Evolutionary conservation across 2,888 invertebrate species (phyloP).

Genomic region (Drepana falcataria): DNA sequence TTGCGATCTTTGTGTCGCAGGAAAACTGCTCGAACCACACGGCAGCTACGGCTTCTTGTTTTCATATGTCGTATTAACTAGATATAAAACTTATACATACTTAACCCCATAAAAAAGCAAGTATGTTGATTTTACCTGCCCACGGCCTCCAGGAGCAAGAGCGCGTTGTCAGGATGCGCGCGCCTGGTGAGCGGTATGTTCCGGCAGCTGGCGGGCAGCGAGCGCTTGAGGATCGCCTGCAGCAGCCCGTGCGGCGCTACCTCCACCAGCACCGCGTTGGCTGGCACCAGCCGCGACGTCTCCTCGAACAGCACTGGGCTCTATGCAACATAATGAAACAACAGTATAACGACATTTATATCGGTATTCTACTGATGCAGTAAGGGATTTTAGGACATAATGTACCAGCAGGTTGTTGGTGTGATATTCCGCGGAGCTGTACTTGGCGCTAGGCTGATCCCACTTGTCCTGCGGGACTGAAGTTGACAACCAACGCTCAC

Average conservation of each 20-base stretch:
- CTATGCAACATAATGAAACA: conserved; percentile 8
- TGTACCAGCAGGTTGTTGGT: conserved; percentile 86
- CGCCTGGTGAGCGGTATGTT: conserved; percentile 85
- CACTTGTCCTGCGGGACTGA: conserved; percentile 81
- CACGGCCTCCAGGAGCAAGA: conserved; percentile 73
- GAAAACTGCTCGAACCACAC: too few species aligned
- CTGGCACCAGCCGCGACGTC: conserved; percentile 83
- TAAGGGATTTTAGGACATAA: not conserved
- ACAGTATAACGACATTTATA: not conserved
- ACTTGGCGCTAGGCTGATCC: conserved; percentile 46
- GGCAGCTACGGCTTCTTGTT: too few species aligned
- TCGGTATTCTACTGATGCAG: too few species aligned
- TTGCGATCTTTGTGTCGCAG: too few species aligned
- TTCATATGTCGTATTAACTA: too few species aligned
- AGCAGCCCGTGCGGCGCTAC: conserved; percentile 91
- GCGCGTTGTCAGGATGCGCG: conserved; percentile 76
- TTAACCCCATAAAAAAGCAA: too few species aligned
- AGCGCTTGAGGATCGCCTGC: conserved; percentile 88
- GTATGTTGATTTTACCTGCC: too few species aligned
- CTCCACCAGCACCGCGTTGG: conserved; percentile 87
- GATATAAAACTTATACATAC: too few species aligned
- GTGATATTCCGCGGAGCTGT: conserved; percentile 90
- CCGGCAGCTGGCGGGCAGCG: conserved; percentile 77
- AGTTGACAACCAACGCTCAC: conserved; percentile 88
- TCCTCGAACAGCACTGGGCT: conserved; percentile 86